phyloP scores from a whole-genome alignment of 2,113 vertebrate genomes.

The Lepus americanus region DNA sequence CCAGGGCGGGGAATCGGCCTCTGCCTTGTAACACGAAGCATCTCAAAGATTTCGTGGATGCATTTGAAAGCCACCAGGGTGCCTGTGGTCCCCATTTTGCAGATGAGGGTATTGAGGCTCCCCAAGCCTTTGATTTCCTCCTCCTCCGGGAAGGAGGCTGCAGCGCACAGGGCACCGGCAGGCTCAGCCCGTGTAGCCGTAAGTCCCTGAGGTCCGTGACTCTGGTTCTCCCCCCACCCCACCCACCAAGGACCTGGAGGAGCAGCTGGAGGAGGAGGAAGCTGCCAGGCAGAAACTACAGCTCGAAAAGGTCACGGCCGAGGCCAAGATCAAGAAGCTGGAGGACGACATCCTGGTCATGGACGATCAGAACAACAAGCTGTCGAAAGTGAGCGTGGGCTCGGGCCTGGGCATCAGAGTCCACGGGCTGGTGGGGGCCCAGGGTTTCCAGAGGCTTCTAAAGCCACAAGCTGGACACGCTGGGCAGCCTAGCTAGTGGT shows the following conservation, averaged over 20 bases:
- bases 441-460: too few species aligned
- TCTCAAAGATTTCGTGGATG: neutral
- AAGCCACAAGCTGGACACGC: too few species aligned
- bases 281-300: conserved; percentile 94
- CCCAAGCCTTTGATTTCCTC: neutral
- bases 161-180: accelerated
- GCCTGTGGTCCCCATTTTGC: neutral
- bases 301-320: conserved; percentile 93
- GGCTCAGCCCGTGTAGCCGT: neutral
- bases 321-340: conserved; percentile 96
- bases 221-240: neutral
- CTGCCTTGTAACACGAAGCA: neutral
- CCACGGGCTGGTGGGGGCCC: neutral
- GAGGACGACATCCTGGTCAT: conserved; percentile 95
- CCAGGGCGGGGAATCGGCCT: neutral
- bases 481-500: neutral
- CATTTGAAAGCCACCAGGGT: neutral
- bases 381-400: conserved; percentile 89
- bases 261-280: conserved; percentile 93
- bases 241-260: conserved; percentile 91
- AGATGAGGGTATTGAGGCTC: neutral
- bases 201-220: neutral
- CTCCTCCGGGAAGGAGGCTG: neutral
- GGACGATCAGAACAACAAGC: conserved; percentile 96
- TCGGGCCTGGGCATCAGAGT: accelerated